phyloP scores from a whole-genome alignment of 2,797 vertebrate species.

The Mormyrus hasselquistii region DNA sequence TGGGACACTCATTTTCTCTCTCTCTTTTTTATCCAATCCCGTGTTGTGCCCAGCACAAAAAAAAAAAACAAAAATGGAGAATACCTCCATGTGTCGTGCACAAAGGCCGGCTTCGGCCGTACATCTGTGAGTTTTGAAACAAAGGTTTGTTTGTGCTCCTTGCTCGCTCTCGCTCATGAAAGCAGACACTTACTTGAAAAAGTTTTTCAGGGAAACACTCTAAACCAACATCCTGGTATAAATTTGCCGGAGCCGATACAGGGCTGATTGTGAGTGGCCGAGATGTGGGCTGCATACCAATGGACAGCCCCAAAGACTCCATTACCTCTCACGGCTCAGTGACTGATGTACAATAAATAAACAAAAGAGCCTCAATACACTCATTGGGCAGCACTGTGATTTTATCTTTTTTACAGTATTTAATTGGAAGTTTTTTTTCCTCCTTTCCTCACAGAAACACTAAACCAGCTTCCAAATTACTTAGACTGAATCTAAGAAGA shows the following conservation, averaged over 20 bases:
- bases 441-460: slow-evolving; percentile 79
- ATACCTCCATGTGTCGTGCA: slow-evolving; percentile 77
- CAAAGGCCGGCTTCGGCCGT: slow-evolving; percentile 74
- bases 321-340: slow-evolving; percentile 86
- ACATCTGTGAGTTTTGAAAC: slow-evolving; percentile 98
- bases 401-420: slow-evolving; percentile 97
- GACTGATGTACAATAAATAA: slow-evolving; percentile 97
- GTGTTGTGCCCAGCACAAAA: slow-evolving; percentile 84
- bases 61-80: slow-evolving; percentile 70
- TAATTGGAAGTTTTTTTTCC: slow-evolving; percentile 81
- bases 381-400: slow-evolving; percentile 78
- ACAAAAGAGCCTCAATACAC: slow-evolving; percentile 94
- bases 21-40: slow-evolving; percentile 74
- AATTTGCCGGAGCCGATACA: slow-evolving; percentile 99
- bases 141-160: slow-evolving; percentile 98
- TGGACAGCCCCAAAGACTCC: slow-evolving; percentile 82
- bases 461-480: slow-evolving; percentile 85
- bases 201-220: slow-evolving; percentile 85
- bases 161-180: slow-evolving; percentile 95
- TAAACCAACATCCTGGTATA: slow-evolving; percentile 99
- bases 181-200: slow-evolving; percentile 99
- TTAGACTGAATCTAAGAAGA: slow-evolving; percentile 82
- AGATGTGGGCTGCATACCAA: slow-evolving; percentile 94
- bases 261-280: slow-evolving; percentile 88
- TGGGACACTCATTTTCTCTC: slow-evolving; percentile 72